Conservation (phyloP, 2,113 vertebrate genomes). For the Scomber scombrus region DNA sequence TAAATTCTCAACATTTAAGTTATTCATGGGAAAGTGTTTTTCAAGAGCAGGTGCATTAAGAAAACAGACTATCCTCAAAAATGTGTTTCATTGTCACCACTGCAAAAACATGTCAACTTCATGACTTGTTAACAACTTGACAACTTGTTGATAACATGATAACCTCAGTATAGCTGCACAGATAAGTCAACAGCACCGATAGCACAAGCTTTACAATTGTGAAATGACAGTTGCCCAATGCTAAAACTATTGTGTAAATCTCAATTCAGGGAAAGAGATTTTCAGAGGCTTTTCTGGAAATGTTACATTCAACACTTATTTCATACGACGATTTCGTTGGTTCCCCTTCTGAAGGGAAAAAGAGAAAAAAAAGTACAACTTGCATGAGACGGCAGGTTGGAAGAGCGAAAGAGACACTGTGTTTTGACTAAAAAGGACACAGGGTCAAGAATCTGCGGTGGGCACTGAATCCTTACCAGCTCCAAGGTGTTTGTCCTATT, state of each 20-base stretch:
- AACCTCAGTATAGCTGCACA: constrained; percentile 2
- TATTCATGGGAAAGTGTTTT: constrained; percentile 28
- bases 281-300: constrained; percentile 58
- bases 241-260: constrained; percentile 64
- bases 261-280: constrained; percentile 56
- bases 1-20: constrained; percentile 10
- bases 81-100: neutral
- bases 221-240: constrained; percentile 72
- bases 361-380: neutral
- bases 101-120: constrained; percentile 15
- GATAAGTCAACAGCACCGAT: constrained; percentile 3
- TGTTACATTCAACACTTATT: constrained; percentile 12
- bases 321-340: constrained; percentile 2
- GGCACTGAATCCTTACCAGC: constrained; percentile 19
- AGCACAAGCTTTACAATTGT: constrained; percentile 26
- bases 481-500: constrained; percentile 34
- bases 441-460: constrained; percentile 20
- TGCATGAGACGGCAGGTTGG: neutral
- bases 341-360: constrained; percentile 55
- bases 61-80: constrained; percentile 24
- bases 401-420: neutral
- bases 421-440: neutral
- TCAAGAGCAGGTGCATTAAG: neutral
- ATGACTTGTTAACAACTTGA: constrained; percentile 16
- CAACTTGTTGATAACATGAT: constrained; percentile 31